These are phyloP conservation scores for Opisthograptis luteolata DNA, from an alignment of 2,888 invertebrate genomes.

Conservation along the genomic window DNA sequence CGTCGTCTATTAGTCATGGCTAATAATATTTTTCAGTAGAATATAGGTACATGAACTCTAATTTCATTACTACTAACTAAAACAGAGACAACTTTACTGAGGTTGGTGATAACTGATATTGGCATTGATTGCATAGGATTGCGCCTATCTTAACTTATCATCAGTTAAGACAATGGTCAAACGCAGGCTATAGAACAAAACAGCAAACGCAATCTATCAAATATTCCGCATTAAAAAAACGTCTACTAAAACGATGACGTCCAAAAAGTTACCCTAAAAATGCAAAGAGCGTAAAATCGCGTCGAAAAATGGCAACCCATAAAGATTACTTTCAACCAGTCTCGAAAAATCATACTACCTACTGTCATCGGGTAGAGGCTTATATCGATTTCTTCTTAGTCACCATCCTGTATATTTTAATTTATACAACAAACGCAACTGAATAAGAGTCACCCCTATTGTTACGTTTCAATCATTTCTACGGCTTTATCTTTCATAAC, in stretches of 20 bases:
- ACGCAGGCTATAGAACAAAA: no score
- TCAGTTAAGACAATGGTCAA: no score
- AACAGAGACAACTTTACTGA: no score
- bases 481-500: constrained; percentile 24
- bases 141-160: no score
- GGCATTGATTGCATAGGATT: no score
- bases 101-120: no score
- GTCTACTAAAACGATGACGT: not conserved
- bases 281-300: constrained; percentile 22
- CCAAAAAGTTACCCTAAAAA: constrained; percentile 22
- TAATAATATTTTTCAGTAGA: no score
- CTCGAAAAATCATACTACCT: constrained; percentile 47
- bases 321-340: constrained; percentile 35
- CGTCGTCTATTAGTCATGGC: no score
- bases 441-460: constrained; percentile 33
- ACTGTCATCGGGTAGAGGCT: constrained; percentile 44
- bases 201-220: no score
- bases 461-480: constrained; percentile 40
- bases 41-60: no score
- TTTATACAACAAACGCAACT: constrained; percentile 38
- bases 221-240: not conserved
- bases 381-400: constrained; percentile 56
- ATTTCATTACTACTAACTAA: no score
- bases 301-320: constrained; percentile 31
- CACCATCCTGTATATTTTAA: constrained; percentile 38